Evolutionary conservation across 1,140 invertebrate genomes (phyloP).

Genomic region (Lasioglossum albipes): DNA sequence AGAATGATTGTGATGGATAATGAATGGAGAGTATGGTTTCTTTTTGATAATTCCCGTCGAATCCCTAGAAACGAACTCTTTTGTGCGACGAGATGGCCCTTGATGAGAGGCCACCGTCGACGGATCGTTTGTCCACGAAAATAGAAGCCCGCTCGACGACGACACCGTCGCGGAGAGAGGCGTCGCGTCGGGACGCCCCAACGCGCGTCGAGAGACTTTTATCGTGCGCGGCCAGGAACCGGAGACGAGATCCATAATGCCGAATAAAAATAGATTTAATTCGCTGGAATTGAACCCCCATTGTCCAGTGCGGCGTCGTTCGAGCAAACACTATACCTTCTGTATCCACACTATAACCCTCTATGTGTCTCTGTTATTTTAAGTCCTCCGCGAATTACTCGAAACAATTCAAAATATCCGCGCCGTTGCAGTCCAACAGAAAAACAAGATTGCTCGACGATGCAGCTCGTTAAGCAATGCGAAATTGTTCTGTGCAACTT

Average conservation of each 20-base stretch:
- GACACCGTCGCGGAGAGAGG: not conserved
- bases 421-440: too few species aligned
- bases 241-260: not conserved
- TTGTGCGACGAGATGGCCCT: constrained; percentile 26
- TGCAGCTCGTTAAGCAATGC: too few species aligned
- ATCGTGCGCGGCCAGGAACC: not conserved
- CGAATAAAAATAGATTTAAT: not conserved
- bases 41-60: not conserved
- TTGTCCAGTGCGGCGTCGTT: not conserved
- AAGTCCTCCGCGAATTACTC: too few species aligned
- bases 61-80: constrained; percentile 33
- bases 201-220: not conserved
- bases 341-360: too few species aligned
- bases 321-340: too few species aligned
- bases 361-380: too few species aligned
- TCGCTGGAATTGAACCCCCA: not conserved
- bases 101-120: constrained; percentile 27
- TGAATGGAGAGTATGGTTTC: not conserved
- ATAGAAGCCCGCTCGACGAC: constrained; percentile 37
- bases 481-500: too few species aligned
- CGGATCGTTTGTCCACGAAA: constrained; percentile 48
- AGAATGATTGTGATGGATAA: too few species aligned
- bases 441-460: too few species aligned
- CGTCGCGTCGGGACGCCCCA: constrained; percentile 5
- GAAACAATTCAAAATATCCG: too few species aligned